Percentiles rank a stretch among this genome's conserved stretches.
phyloP scores from a whole-genome alignment of 2,888 invertebrate species.

The Cosmopolites sordidus region DNA sequence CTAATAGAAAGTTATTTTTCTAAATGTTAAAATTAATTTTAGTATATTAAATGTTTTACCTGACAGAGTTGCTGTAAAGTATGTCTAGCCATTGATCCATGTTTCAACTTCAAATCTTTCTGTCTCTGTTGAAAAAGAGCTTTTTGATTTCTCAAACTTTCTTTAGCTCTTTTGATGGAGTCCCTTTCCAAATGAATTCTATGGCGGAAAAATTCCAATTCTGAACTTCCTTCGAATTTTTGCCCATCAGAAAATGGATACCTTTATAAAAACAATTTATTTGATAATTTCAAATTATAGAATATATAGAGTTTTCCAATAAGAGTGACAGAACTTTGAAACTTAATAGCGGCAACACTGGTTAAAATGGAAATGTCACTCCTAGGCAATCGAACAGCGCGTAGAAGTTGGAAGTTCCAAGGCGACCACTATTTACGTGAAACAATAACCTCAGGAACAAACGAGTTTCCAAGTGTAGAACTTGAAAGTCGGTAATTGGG shows the following conservation, averaged over 20 bases:
- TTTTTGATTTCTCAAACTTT: conserved; percentile 65
- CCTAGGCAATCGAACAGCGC: too few relatives aligned
- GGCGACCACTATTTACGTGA: too few relatives aligned
- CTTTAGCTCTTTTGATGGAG: conserved; percentile 77
- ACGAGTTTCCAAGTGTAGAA: too few relatives aligned
- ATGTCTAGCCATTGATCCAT: conserved; percentile 50
- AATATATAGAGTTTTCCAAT: too few relatives aligned
- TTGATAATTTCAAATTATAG: too few relatives aligned
- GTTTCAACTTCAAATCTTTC: conserved; percentile 51
- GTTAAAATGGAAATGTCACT: too few relatives aligned
- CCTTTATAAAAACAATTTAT: conserved; percentile 10
- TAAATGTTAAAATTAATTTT: background rate
- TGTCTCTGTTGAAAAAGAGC: conserved; percentile 64
- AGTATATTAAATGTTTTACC: conserved; percentile 43
- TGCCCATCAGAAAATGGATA: conserved; percentile 72
- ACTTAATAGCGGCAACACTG: too few relatives aligned
- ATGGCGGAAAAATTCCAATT: conserved; percentile 78
- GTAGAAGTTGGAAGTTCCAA: too few relatives aligned
- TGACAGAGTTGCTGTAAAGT: conserved; percentile 55
- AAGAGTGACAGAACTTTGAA: too few relatives aligned
- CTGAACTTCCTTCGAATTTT: conserved; percentile 55
- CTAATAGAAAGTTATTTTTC: background rate
- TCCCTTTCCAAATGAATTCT: conserved; percentile 76
- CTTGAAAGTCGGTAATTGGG: too few relatives aligned
- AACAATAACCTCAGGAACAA: too few relatives aligned